Base-by-base conservation (phyloP, 1,140 invertebrate genomes). In the Drosophila azteca region DNA sequence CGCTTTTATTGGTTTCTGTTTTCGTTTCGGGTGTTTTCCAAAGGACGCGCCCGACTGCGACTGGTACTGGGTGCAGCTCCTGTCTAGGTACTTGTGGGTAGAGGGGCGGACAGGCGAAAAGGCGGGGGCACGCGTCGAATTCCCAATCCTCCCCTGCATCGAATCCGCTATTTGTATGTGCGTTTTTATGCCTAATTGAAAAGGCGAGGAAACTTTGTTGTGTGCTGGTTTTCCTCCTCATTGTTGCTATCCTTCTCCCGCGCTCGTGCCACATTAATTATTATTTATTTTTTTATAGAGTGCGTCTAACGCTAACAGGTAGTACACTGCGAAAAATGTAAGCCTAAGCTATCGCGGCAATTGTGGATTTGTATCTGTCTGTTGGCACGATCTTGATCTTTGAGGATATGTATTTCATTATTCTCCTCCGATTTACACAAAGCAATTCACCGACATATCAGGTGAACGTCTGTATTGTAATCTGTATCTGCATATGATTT, bases 221-320 rank as follows among this genome's bases (percentile, higher is more conserved):
- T 69, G 61, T 41, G 48, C 39, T 31, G 53, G 41, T 74, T 58
- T 39, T 3, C 17, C 17, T 20, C 0, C 17, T 20, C 17, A 20
- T 20, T 20, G 17, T 52, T 74, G 53, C 61, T 77, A 78, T 79
- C 83, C 83, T 83, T 82, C 78, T 64, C 75, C 79, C 83, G 85
- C 79, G 70, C 79, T 88, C 78, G 79, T 75, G 79, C 63, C 83
- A 83, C 83, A 88, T 87, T 87, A 83, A 87, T 87, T 83, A 88
- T 73, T 71, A 69, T 85, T 73, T 71, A 69, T 85, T 87, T 61
- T 77, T 41, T 45, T 69, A 72, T 78, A 58, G 74, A 82, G 82
- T 82, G 82, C 69, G 75, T 61, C 24, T 5, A 26, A 5, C 71
- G 66, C 64, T 64, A 88, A 87, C 82, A 87, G 82, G 82, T 87